Conservation (phyloP, 2,888 invertebrate species). For the Notodromas monacha region DNA sequence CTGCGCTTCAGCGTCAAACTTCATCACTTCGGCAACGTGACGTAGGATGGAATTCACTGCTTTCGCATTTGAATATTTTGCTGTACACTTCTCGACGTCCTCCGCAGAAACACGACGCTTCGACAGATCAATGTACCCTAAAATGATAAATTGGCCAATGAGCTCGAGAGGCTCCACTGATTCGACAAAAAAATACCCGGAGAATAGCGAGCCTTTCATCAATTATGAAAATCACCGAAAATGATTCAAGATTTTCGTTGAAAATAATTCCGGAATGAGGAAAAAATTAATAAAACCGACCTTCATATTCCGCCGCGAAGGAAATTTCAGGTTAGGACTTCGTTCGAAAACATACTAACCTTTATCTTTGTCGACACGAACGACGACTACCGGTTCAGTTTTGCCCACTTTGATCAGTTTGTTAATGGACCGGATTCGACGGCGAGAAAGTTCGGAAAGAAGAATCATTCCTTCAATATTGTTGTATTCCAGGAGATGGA, state of each 20-base stretch:
- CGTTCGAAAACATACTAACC: constrained; percentile 22
- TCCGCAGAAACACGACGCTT: constrained; percentile 92
- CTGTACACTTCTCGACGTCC: constrained; percentile 91
- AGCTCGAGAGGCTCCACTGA: too few relatives aligned
- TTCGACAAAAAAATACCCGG: too few relatives aligned
- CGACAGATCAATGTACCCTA: constrained; percentile 93
- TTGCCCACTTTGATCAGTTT: constrained; percentile 93
- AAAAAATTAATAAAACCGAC: too few relatives aligned
- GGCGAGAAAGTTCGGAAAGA: constrained; percentile 78
- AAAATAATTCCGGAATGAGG: too few relatives aligned
- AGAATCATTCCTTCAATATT: constrained; percentile 98
- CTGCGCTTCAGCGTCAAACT: constrained; percentile 63
- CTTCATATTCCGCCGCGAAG: too few relatives aligned
- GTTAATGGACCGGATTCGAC: constrained; percentile 96
- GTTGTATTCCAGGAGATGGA: constrained; percentile 84
- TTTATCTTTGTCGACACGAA: constrained; percentile 95
- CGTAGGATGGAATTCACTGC: constrained; percentile 89
- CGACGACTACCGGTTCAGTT: constrained; percentile 94
- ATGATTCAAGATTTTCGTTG: too few relatives aligned
- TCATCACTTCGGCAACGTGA: constrained; percentile 77
- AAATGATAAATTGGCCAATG: too few relatives aligned
- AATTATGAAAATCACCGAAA: too few relatives aligned
- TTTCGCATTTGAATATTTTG: constrained; percentile 89
- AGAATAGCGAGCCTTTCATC: too few relatives aligned
- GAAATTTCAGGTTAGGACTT: not conserved